These are phyloP conservation scores for Gymnothorax javanicus DNA, from an alignment of 2,797 vertebrate species.

Conservation along the genomic window DNA sequence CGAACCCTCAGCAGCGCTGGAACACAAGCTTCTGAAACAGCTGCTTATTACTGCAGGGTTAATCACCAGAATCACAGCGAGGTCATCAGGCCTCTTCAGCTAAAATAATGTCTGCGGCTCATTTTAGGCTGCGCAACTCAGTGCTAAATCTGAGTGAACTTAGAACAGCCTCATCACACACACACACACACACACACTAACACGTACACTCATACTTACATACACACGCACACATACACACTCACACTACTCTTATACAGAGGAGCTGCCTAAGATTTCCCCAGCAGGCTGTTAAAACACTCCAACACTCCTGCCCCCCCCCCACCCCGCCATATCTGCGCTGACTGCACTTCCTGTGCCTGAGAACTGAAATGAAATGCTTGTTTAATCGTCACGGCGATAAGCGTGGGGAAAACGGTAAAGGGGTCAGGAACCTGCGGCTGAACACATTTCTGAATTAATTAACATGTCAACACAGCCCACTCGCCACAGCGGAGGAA, in stretches of 20 bases:
- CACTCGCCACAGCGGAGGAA: background rate
- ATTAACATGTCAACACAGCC: slow-evolving; percentile 8
- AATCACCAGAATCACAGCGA: background rate
- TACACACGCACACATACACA: background rate
- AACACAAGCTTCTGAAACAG: slow-evolving; percentile 1
- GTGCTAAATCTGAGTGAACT: slow-evolving; percentile 64
- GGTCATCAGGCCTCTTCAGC: background rate
- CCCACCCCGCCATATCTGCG: slow-evolving; percentile 65
- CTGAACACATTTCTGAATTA: slow-evolving; percentile 12
- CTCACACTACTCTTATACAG: slow-evolving; percentile 26
- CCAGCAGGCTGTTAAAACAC: slow-evolving; percentile 61
- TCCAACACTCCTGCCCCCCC: slow-evolving; percentile 51
- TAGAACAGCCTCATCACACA: slow-evolving; percentile 51
- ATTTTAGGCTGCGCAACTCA: slow-evolving; percentile 23
- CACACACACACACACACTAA: background rate
- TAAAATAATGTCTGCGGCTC: background rate
- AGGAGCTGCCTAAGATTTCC: slow-evolving; percentile 45
- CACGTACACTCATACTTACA: slow-evolving; percentile 13
- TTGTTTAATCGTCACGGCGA: slow-evolving; percentile 68
- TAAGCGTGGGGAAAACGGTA: slow-evolving; percentile 43
- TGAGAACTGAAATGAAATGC: slow-evolving; percentile 55
- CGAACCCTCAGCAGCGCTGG: background rate
- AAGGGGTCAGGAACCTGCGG: slow-evolving; percentile 44
- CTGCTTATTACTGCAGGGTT: background rate
- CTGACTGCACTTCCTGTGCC: slow-evolving; percentile 60